Percentiles rank a stretch among this genome's conserved stretches.
phyloP scores from a whole-genome alignment of 2,113 vertebrate species.

The Galeopterus variegatus region DNA sequence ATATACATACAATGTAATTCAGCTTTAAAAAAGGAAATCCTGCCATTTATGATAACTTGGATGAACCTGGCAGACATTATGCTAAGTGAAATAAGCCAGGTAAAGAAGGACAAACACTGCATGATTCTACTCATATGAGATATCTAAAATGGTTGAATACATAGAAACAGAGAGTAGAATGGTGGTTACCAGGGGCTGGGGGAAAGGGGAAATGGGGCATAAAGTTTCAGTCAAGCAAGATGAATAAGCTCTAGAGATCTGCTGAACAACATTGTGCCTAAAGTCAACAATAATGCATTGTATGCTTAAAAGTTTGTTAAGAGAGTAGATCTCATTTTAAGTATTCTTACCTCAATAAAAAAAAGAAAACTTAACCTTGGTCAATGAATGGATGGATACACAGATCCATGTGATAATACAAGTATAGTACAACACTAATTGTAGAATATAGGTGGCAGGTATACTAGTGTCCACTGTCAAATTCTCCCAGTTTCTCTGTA shows the following conservation, averaged over 20 bases:
- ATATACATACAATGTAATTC: no score
- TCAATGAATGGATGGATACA: slow-evolving; percentile 4
- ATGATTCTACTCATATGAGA: background rate
- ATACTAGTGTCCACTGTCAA: background rate
- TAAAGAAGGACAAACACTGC: background rate
- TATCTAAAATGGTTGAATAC: background rate
- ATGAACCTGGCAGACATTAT: background rate
- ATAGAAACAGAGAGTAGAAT: background rate
- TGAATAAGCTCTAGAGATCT: background rate
- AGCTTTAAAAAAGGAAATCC: background rate
- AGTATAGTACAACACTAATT: background rate
- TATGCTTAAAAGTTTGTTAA: background rate
- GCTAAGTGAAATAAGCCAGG: background rate
- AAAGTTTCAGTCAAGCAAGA: slow-evolving; percentile 14
- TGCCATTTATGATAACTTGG: background rate
- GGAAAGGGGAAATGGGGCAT: background rate
- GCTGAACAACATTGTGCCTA: background rate
- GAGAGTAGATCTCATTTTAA: background rate
- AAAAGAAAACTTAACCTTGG: slow-evolving; percentile 52
- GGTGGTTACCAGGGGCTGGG: background rate
- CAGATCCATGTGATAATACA: background rate
- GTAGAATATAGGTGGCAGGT: background rate
- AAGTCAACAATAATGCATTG: background rate
- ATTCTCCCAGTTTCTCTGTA: slow-evolving; percentile 38
- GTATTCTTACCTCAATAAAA: background rate